Conservation (phyloP, 2,113 vertebrate genomes). For the Gnathonemus echidnorhynchus region DNA sequence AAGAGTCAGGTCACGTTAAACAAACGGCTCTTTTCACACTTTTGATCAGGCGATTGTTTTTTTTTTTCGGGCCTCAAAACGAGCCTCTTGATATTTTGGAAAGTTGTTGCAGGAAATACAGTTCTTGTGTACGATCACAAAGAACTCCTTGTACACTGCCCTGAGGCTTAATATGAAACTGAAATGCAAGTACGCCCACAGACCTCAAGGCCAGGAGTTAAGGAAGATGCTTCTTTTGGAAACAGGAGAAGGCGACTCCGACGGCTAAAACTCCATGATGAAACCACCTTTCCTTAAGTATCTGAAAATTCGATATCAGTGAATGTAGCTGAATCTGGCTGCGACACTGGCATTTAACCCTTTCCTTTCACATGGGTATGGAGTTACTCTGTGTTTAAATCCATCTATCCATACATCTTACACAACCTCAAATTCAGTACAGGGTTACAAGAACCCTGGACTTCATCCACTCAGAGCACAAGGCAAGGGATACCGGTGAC, state of each 20-base stretch:
- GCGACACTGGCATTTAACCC: conserved; percentile 41
- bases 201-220: neutral
- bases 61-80: neutral
- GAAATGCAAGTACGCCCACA: neutral
- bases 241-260: neutral
- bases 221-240: neutral
- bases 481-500: neutral
- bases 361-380: conserved; percentile 29
- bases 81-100: neutral
- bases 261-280: neutral
- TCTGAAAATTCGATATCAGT: conserved; percentile 50
- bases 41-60: neutral
- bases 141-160: neutral
- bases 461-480: neutral
- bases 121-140: neutral
- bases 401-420: neutral
- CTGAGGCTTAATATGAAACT: neutral
- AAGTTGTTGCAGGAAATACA: neutral
- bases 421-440: neutral
- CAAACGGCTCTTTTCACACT: neutral
- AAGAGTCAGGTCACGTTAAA: neutral
- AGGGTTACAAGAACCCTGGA: neutral
- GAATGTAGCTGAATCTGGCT: conserved; percentile 35
- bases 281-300: conserved; percentile 35
- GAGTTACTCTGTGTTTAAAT: conserved; percentile 13